Evolutionary conservation across 2,113 vertebrate genomes (phyloP).

Genomic region (Puma concolor): DNA sequence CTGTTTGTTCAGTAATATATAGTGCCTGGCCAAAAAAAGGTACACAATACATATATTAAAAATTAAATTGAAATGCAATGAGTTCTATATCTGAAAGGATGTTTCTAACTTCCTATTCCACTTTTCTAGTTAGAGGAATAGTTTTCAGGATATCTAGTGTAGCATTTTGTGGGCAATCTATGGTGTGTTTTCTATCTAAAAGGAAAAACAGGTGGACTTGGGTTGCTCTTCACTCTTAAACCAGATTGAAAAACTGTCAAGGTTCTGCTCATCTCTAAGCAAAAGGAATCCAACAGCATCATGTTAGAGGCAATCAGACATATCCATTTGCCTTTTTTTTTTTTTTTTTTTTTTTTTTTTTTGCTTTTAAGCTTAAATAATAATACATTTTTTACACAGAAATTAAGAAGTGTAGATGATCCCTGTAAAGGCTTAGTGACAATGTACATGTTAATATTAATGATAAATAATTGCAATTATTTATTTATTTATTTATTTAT

Average conservation of each 20-base stretch:
- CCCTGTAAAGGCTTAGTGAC: slow-evolving; percentile 26
- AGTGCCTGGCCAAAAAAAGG: background rate
- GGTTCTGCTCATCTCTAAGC: background rate
- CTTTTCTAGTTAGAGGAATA: background rate
- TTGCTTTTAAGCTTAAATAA: background rate
- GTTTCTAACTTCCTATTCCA: background rate
- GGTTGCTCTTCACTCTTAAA: background rate
- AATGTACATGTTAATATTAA: slow-evolving; percentile 44
- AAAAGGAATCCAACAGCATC: background rate
- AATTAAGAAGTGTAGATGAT: background rate
- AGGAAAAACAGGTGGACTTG: background rate
- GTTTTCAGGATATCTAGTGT: background rate
- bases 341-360: background rate
- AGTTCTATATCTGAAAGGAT: background rate
- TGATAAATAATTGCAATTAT: slow-evolving; percentile 27
- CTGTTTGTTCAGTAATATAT: background rate
- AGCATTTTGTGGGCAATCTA: background rate
- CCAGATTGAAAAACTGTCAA: background rate
- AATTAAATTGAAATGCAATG: background rate
- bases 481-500: background rate
- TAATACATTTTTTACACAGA: background rate
- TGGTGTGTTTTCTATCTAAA: background rate
- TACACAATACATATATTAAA: background rate
- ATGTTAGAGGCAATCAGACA: background rate
- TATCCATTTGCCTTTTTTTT: background rate